phyloP scores from a whole-genome alignment of 2,797 vertebrate genomes.

The Podargus strigoides region DNA sequence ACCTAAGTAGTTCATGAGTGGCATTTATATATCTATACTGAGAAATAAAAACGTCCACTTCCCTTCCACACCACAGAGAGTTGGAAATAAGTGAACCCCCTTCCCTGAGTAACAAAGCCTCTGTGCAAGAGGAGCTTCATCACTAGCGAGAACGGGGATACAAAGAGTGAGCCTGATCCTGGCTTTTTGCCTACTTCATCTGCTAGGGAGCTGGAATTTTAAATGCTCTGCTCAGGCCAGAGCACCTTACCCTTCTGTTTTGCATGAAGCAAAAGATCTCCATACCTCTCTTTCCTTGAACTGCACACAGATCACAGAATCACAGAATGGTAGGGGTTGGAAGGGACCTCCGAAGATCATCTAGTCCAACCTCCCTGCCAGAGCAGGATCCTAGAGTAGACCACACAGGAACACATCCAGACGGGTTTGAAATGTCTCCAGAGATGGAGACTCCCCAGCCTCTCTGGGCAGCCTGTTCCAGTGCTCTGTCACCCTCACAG shows the following conservation, averaged over 20 bases:
- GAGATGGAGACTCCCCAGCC: too few species aligned
- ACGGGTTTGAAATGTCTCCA: too few species aligned
- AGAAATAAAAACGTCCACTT: background rate
- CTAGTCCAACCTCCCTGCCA: too few species aligned
- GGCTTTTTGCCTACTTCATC: background rate
- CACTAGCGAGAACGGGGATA: background rate
- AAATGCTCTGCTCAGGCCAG: background rate
- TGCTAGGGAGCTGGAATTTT: background rate
- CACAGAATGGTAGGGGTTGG: too few species aligned
- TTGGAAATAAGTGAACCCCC: background rate
- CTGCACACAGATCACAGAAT: background rate
- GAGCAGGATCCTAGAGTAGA: too few species aligned
- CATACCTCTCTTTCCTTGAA: background rate
- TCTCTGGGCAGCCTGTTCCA: too few species aligned
- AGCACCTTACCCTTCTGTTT: background rate
- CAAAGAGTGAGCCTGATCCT: background rate
- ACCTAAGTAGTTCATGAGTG: background rate
- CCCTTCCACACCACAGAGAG: background rate
- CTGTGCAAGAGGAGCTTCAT: background rate
- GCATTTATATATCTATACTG: background rate
- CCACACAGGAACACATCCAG: too few species aligned
- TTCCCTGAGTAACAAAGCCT: background rate
- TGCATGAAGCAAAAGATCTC: background rate
- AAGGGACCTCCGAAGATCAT: too few species aligned
- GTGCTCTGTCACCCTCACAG: too few species aligned